Conservation (phyloP, 53 echinoderm and acorn worm species). For the Hippasteria phrygiana region DNA sequence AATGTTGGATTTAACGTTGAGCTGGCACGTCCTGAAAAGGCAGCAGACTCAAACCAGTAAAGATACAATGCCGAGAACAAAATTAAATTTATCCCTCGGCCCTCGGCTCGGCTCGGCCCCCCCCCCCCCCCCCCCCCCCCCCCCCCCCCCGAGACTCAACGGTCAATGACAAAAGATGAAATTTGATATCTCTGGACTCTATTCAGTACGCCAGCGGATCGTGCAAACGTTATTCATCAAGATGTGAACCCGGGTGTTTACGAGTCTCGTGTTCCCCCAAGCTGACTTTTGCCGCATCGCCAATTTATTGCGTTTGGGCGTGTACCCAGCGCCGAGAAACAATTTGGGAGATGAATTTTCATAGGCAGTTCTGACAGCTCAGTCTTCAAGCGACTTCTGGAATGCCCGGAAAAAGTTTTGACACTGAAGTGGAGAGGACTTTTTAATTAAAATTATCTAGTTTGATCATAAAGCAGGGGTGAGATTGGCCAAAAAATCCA, state of each 20-base stretch:
- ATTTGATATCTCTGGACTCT: slow-evolving; percentile 24
- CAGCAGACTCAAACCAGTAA: too few species aligned
- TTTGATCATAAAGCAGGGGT: too few species aligned
- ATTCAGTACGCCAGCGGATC: background rate
- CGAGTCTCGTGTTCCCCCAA: background rate
- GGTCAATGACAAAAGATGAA: slow-evolving; percentile 40
- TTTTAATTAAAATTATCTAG: background rate
- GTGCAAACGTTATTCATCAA: slow-evolving; percentile 54
- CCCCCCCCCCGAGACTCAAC: too few species aligned
- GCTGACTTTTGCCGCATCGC: slow-evolving; percentile 5
- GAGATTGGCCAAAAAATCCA: too few species aligned
- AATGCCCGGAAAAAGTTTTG: background rate
- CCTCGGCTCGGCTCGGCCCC: too few species aligned
- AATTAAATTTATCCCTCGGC: too few species aligned
- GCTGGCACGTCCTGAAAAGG: too few species aligned
- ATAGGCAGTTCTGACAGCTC: background rate
- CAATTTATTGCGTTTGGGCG: background rate
- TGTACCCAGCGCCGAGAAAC: background rate
- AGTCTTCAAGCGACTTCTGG: background rate
- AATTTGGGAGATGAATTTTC: background rate
- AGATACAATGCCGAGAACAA: too few species aligned
- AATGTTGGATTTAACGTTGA: too few species aligned
- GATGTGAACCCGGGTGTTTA: slow-evolving; percentile 33
- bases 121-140: too few species aligned
- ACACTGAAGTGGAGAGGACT: background rate